Base-by-base conservation (phyloP, 2,888 invertebrate species). In the Balanococcus diminutus region DNA sequence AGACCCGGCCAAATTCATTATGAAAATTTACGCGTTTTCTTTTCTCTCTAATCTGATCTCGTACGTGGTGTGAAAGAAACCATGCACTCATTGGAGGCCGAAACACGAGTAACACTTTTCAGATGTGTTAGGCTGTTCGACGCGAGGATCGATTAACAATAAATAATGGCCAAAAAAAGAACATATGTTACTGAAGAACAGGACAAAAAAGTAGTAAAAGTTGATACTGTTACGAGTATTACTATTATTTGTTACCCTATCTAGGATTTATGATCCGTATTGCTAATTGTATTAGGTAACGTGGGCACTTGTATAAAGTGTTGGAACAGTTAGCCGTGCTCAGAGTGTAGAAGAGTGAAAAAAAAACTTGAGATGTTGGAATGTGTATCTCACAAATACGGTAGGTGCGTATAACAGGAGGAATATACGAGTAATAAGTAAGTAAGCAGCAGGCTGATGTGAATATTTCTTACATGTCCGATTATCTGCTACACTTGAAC, bases 161-260 rank as follows among this genome's bases (percentile, higher is more conserved):
- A 67, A 67, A 67, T 67, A 31, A 67, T 67, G 67, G 28, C 67
- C 67, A 67, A 67, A 67, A 67, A 67, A 67, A 67, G 56, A 56
- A 56, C 56, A 67, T 16, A 28, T 67, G 67, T 67, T 67, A 28
- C 67, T 28, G 28, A 25, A 25, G 25, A 14, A 28, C 28, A 22
- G 22, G 56, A 56, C n/a, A 28, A 67, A 67, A 67, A 67, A 28
- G 28, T 28, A 28, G 67, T 25, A 67, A 67, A 67, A 67, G 67
- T 67, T 67, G 25, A 67, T 67, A 67, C 28, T 67, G 22, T 56
- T 56, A 56, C 56, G n/a, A n/a, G n/a, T n/a, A n/a, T n/a, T 56
- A 56, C 22, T 56, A 56, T 56, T 56, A 22, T 19, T 9, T 31
- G 28, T 28, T 67, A 28, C 16, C 2, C 28, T 28, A 16, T 11